Base-by-base conservation (phyloP, 2,797 vertebrate genomes). In the Pitangus sulphuratus region DNA sequence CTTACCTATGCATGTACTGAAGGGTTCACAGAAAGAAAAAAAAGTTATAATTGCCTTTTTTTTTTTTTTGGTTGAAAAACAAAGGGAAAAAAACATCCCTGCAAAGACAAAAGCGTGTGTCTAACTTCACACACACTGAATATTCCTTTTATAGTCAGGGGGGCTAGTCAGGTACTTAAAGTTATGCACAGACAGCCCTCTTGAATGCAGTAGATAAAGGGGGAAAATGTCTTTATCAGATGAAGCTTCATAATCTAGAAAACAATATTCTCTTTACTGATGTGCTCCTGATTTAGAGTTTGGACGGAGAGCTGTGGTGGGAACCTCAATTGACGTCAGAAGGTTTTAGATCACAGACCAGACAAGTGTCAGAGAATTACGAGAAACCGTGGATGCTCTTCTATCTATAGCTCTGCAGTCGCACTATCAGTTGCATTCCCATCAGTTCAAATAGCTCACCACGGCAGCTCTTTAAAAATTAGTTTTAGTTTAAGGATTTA, bases 281-380 rank as follows among this genome's bases (percentile, higher is more conserved):
- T 54, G 48, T 25, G 35, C 66, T 79, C 61, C 44, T 84, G 50
- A 90, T 94, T 69, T 78, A 51, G 51, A 9, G 53, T 77, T 90
- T 85, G 84, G 72, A 56, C 0, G 4, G 84, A 77, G 77, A 89
- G 30, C 80, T 78, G 87, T 0, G 6, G 51, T 61, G 84, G 95
- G 71, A 91, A 91, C 86, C 87, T 97, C 72, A 60, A 37, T 65
- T 95, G 94, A 95, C 75, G 70, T 95, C 95, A 95, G 92, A 75
- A 74, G 58, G 85, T 69, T 97, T 96, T 87, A 95, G 95, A 96
- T 97, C 96, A 94, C 66, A 74, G 93, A n/a, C 30, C 74, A 93
- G 91, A 83, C 51, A 84, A 97, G 89, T 93, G 94, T 95, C 95
- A 94, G 91, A 54, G 92, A 91, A 51, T 78, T 79, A 83, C 3